Percentiles rank a stretch among this genome's conserved stretches.
Evolutionary conservation across 35 echinoderm and acorn worm species (phyloP).

Genomic region (Stichopus chloronotus): DNA sequence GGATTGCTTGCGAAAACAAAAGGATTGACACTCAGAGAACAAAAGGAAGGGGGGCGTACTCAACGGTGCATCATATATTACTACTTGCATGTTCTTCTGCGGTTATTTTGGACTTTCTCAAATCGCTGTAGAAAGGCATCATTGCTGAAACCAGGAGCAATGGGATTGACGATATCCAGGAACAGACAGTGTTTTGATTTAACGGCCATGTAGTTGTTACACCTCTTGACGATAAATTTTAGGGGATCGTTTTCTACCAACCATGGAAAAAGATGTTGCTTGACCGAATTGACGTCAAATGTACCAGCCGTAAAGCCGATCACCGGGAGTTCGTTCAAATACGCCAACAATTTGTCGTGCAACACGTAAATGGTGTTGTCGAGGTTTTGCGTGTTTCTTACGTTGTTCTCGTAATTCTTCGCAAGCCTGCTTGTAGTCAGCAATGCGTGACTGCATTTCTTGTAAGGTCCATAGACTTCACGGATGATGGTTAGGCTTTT

Average conservation of each 20-base stretch:
- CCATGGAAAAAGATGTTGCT: not conserved
- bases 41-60: too few species aligned
- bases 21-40: too few species aligned
- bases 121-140: too few species aligned
- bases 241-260: not conserved
- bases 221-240: slow-evolving; percentile 43
- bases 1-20: too few species aligned
- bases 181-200: slow-evolving; percentile 39
- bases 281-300: not conserved
- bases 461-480: not conserved
- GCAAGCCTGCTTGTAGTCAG: not conserved
- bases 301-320: not conserved
- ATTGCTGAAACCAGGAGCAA: slow-evolving; percentile 37
- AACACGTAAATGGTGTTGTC: not conserved
- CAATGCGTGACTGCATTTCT: not conserved
- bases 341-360: not conserved
- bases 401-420: not conserved
- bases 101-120: too few species aligned
- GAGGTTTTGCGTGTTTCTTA: slow-evolving; percentile 19
- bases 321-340: not conserved
- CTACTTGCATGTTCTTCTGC: too few species aligned
- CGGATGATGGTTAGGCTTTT: not conserved
- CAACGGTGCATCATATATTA: too few species aligned
- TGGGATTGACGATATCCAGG: slow-evolving; percentile 35
- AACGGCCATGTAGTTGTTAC: slow-evolving; percentile 45